Conservation (phyloP, 2,113 vertebrate genomes). For the Erinaceus europaeus region DNA sequence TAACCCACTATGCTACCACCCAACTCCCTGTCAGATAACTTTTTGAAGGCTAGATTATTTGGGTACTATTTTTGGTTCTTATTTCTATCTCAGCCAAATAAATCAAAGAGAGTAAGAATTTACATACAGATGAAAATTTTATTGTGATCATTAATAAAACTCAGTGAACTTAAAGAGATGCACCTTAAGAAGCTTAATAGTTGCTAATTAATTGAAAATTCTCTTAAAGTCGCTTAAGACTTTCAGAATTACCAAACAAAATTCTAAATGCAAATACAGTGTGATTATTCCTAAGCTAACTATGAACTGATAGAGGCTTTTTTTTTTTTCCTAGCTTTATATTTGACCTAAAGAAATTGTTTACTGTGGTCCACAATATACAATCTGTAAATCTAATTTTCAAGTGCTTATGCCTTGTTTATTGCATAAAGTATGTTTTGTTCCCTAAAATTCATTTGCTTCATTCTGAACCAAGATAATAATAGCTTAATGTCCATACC, state of each 20-base stretch:
- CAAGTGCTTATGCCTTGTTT: not conserved
- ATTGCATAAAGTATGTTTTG: not conserved
- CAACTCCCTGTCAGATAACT: not conserved
- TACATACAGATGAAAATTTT: slow-evolving; percentile 5
- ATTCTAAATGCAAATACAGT: not conserved
- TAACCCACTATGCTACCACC: no score
- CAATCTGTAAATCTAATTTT: not conserved
- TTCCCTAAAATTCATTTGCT: not conserved
- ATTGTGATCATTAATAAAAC: not conserved
- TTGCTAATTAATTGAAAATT: not conserved
- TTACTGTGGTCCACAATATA: slow-evolving; percentile 14
- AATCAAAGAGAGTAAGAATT: not conserved
- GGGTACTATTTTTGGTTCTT: not conserved
- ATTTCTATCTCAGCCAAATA: not conserved
- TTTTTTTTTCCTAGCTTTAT: not conserved
- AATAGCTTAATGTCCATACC: not conserved
- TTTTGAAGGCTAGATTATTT: not conserved
- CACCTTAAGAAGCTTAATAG: not conserved
- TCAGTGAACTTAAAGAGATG: not conserved
- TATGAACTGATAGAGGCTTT: not conserved
- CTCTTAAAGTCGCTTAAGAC: not conserved
- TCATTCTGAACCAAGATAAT: not conserved
- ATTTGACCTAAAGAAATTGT: not conserved
- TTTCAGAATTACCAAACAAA: slow-evolving; percentile 8
- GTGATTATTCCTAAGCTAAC: not conserved